These are phyloP conservation scores for Ecdyonurus torrentis DNA, from an alignment of 2,888 invertebrate species.

Conservation along the genomic window DNA sequence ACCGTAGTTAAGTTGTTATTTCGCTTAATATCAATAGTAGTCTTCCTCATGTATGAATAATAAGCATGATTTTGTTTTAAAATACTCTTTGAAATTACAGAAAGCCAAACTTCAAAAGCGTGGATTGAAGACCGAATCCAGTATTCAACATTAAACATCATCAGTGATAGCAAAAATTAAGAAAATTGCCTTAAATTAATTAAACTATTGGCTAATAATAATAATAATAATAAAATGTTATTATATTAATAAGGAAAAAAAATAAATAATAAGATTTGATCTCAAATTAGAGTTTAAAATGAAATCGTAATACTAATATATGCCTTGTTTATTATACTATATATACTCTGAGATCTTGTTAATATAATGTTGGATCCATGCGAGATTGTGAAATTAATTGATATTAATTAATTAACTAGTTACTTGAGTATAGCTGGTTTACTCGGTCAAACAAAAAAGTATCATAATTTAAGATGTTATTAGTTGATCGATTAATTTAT, in stretches of 20 bases:
- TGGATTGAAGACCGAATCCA: constrained; percentile 6
- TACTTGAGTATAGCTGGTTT: background rate
- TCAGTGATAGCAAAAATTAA: background rate
- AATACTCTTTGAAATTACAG: constrained; percentile 15
- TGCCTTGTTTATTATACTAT: background rate
- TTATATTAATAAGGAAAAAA: background rate
- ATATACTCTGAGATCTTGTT: background rate
- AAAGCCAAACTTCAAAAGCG: constrained; percentile 17
- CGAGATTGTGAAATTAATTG: too few relatives aligned
- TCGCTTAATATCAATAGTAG: too few relatives aligned
- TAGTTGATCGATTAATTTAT: background rate
- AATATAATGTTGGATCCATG: too few relatives aligned
- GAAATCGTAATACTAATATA: background rate
- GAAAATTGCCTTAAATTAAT: background rate
- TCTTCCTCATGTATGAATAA: background rate
- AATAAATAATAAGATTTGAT: background rate
- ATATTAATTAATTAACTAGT: background rate
- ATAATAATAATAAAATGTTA: background rate
- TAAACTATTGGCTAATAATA: too few relatives aligned
- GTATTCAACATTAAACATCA: background rate
- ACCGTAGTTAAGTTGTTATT: too few relatives aligned
- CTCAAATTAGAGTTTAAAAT: background rate
- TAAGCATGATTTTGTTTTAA: background rate
- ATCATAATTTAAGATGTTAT: background rate
- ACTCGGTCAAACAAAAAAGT: too few relatives aligned